Evolutionary conservation across 37 sponge, comb jelly and placozoan species (phyloP), one percentile per base, ranked within the genome.

Genomic region (Chondrilla cf. caribensis): DNA sequence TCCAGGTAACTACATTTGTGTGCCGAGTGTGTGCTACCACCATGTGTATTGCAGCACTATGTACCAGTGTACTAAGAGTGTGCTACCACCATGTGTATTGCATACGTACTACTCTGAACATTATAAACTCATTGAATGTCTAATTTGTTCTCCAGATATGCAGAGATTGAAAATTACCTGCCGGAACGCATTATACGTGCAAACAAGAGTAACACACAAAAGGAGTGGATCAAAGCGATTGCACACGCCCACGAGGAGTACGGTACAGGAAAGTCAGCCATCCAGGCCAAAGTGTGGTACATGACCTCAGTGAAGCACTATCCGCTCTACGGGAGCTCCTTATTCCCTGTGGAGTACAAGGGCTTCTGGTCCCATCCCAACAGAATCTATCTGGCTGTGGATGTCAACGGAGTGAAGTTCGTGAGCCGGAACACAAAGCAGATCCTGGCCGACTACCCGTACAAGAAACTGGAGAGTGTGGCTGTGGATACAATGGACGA

Each of bases 301-400:
- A 88, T 97, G 58, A 97, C 95, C 14, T 92, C 95, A 29, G 90
- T 97, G 66, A 92, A 97, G 75, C 89, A 97, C 85, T 97, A 93
- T 38, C 95, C 86, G 0, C 92, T 97, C 62, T 97, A 97, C 60
- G 97, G 97, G 51, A 58, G 83, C 83, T 86, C 89, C 18, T 78
- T 92, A 68, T 97, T 94, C 90, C 81, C 59, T 14, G 97, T 97
- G 44, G 31, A 62, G 79, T 94, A 97, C 89, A 97, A 97, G 82
- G 97, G 97, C 31, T 97, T 94, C 95, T 97, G 97, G 97, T 89
- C 93, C 0, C 80, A 97, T 59, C 95, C 97, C 17, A 97, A 94
- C 65, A 79, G 72, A 64, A 85, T 97, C 60, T 66, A 86, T 38
- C 83, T 97, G 1, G 93, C 97, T 0, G 85, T 97, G 9, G 93